Evolutionary conservation across 1,140 invertebrate genomes (phyloP).

Genomic region (Drosophila varians): DNA sequence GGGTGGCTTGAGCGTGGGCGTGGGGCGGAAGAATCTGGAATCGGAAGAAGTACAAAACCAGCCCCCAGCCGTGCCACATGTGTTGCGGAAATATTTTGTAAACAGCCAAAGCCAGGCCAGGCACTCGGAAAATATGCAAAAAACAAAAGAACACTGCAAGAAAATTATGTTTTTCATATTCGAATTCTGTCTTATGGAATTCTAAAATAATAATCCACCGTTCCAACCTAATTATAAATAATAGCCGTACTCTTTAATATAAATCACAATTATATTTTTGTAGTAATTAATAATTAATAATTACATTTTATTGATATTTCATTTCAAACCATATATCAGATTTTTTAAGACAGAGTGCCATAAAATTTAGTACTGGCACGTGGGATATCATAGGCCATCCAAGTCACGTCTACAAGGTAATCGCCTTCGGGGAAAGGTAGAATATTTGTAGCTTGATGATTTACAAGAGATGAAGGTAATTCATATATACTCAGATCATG

Average conservation of each 20-base stretch:
- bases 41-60: constrained; percentile 26
- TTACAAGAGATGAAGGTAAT: no score
- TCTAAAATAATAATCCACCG: no score
- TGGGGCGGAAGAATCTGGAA: constrained; percentile 2
- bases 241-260: no score
- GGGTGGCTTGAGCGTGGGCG: neutral
- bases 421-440: no score
- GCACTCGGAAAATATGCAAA: constrained; percentile 43
- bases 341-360: neutral
- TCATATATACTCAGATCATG: no score
- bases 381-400: neutral
- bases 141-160: constrained; percentile 7
- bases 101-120: constrained; percentile 34
- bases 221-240: no score
- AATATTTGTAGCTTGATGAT: no score
- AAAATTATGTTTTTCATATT: neutral
- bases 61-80: constrained; percentile 64
- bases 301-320: no score
- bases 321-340: neutral
- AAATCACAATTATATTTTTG: no score
- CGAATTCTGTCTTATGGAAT: no score
- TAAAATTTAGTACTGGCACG: neutral
- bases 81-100: constrained; percentile 79
- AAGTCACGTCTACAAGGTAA: neutral
- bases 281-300: no score